Evolutionary conservation across 2,797 vertebrate genomes (phyloP).

Genomic region (Sebastes hubbsi): DNA sequence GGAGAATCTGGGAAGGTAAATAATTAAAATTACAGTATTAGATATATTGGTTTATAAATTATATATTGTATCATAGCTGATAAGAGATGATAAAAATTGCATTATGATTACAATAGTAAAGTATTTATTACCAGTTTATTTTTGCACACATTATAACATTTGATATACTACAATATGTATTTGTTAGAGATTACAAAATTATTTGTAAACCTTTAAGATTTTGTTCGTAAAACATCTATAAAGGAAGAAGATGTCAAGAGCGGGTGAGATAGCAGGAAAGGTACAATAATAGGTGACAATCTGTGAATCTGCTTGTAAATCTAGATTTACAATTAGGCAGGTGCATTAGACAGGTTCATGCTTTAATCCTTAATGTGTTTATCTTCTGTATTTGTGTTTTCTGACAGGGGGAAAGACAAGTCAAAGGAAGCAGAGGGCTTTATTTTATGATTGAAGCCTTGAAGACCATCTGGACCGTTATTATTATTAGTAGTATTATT

Average conservation of each 20-base stretch:
- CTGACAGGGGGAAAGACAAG: conserved; percentile 3
- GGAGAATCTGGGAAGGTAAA: conserved; percentile 30
- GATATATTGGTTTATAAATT: neutral
- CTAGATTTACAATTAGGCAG: neutral
- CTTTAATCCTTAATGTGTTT: neutral
- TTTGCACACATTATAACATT: too few relatives aligned
- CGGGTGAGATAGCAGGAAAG: neutral
- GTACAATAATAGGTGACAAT: neutral
- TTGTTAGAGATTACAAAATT: too few relatives aligned
- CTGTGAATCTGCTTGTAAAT: neutral
- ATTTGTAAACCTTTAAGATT: too few relatives aligned
- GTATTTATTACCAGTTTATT: too few relatives aligned
- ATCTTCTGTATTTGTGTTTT: conserved; percentile 5
- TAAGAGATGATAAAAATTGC: too few relatives aligned
- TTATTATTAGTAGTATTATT: neutral
- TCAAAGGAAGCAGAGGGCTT: neutral
- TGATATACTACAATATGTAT: too few relatives aligned
- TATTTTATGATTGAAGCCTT: neutral
- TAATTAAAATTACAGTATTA: neutral
- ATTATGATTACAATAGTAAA: too few relatives aligned
- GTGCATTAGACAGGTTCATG: neutral
- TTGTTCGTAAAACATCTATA: too few relatives aligned
- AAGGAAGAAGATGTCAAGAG: neutral
- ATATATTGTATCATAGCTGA: too few relatives aligned
- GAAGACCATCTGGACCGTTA: neutral